Evolutionary conservation across 2,888 invertebrate genomes (phyloP), one percentile per base, ranked within the genome.

Genomic region (Erebia ligea): DNA sequence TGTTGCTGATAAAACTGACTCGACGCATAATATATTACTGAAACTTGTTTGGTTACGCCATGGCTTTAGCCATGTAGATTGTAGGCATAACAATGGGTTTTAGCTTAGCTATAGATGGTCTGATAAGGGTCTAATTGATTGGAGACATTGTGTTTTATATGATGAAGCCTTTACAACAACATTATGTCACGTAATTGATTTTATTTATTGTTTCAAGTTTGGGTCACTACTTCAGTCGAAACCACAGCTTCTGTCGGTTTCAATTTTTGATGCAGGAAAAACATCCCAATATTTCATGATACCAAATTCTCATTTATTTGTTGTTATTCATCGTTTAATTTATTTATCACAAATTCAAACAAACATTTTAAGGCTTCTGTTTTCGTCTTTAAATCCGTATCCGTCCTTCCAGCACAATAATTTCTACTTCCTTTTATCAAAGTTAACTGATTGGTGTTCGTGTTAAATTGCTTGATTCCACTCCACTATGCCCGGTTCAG

Each of bases 381-480:
- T 17, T 64, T 21, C 50, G 21, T 34, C 15, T 15, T 13, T 21
- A 40, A 65, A 54, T 57, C 63, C 56, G 45, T 62, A 62, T 62
- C 56, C 63, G 42, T 48, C 57, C 67, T 72, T 70, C 58, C 70
- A 72, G 42, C 15, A 68, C 59, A 70, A 61, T 70, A 73, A 73
- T 73, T 73, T 73, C 57, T 48, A 73, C 76, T 79, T 79, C 79
- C 78, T 76, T 69, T 72, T 75, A 70, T 72, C 76, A 75, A 68
- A 74, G 57, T 69, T 75, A 68, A 70, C 73, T 72, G 73, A 74
- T 76, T 77, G 74, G 71, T 82, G 82, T 84, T 84, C 80, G 82
- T 83, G 82, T 86, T 86, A 86, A 87, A 84, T 84, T 80, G 80
- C 82, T 88, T 87, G 84, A 87, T 88, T 87, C 84, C 84, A 81